phyloP scores from a whole-genome alignment of 2,113 vertebrate species.

The Sturnus vulgaris region DNA sequence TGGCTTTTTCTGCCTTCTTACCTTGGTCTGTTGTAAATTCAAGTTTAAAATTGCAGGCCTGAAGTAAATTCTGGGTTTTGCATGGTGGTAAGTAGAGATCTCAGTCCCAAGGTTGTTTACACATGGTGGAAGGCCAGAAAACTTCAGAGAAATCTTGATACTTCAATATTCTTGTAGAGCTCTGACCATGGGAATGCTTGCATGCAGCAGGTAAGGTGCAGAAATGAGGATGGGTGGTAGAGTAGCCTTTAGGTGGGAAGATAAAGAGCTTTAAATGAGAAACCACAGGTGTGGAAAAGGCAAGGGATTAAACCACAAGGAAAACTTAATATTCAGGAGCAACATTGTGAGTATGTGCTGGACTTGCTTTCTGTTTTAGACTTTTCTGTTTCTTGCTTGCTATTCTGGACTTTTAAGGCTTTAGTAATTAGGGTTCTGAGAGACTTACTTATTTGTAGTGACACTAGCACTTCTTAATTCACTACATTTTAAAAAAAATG shows the following conservation, averaged over 20 bases:
- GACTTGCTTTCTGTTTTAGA: background rate
- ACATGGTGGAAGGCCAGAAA: accelerated
- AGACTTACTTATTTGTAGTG: background rate
- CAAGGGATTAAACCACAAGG: background rate
- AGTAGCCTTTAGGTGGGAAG: background rate
- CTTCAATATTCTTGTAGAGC: background rate
- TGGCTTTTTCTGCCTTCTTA: background rate
- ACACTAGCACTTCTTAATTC: background rate
- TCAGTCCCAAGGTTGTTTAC: background rate
- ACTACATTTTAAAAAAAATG: background rate
- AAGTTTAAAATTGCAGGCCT: background rate
- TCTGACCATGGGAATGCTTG: background rate
- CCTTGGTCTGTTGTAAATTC: background rate
- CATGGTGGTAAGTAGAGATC: accelerated
- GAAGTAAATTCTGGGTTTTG: background rate
- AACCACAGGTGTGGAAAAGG: background rate
- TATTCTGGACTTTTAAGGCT: background rate
- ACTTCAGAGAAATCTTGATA: accelerated
- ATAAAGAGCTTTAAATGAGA: background rate
- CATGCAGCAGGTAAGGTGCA: accelerated
- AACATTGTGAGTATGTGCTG: accelerated
- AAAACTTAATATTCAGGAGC: background rate
- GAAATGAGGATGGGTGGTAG: background rate
- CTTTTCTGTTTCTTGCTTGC: background rate
- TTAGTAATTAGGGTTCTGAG: background rate